Evolutionary conservation across 2,888 invertebrate species (phyloP), one percentile per base, ranked within the genome.

Genomic region (Lepidochrysops patricia): DNA sequence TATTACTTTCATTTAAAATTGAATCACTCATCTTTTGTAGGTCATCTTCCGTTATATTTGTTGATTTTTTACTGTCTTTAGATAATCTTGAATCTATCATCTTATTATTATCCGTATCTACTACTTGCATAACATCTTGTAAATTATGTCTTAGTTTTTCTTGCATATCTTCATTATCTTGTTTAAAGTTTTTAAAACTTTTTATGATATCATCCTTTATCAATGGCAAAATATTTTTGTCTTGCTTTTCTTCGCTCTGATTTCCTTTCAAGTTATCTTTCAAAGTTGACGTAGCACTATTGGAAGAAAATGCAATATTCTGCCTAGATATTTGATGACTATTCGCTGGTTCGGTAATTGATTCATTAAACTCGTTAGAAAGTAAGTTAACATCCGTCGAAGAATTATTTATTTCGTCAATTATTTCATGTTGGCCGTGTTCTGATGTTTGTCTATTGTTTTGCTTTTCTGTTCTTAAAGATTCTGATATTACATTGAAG

Each of bases 11-110:
- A 65, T 71, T 64, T 60, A 84, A 68, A 66, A 84, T 69, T 15
- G 75, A 72, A 69, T 84, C 70, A 4, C 84, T 83, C 65, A 81
- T 71, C 19, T 74, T 70, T 70, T 85, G 82, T 63, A 84, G 72
- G 64, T 85, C 84, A 56, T 72, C 63, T 43, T 74, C 70, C 52
- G 70, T 65, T 1, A 72, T 19, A 54, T 37, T 59, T 32, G 57
- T 15, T 48, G 49, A 12, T 5, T 29, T 26, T 23, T 54, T 29
- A 32, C 7, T 32, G n/a, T 35, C n/a, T 60, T 56, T 49, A 6
- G 25, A 29, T 37, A n/a, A 32, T 32, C 4, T 19, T 25, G 2
- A 37, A 15, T 43, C 15, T 62, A 49, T 25, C 26, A 49, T 19
- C 43, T 61, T 57, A 9, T 56, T 62, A 26, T 58, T 50, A 15